These are phyloP conservation scores for Sipha maydis DNA, from an alignment of 2,888 invertebrate species.

Conservation along the genomic window DNA sequence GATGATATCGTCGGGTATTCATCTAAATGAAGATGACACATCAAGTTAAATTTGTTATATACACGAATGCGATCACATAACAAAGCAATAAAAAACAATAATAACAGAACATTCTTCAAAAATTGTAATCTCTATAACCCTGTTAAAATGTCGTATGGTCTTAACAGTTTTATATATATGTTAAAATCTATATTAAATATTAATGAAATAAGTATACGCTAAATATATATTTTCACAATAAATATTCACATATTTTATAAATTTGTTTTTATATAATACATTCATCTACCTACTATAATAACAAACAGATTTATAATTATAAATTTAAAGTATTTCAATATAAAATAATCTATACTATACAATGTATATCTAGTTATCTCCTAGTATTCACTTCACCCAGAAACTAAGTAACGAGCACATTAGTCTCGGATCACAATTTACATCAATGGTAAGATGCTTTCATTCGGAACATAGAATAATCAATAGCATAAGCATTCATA, in stretches of 20 bases:
- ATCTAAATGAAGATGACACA: not conserved
- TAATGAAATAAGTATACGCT: not conserved
- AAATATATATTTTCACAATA: not conserved
- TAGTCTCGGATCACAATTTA: constrained; percentile 14
- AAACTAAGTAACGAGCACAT: constrained; percentile 7
- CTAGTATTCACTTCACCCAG: not conserved
- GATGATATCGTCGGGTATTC: not conserved
- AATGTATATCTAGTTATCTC: constrained; percentile 5
- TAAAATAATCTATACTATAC: not conserved
- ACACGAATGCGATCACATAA: not conserved
- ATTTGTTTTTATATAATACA: not conserved
- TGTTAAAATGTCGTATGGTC: not conserved
- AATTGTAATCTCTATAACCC: not conserved
- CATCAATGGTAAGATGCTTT: constrained; percentile 24
- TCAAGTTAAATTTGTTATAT: not conserved
- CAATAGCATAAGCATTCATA: not conserved
- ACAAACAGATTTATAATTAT: not conserved
- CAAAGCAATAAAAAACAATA: not conserved
- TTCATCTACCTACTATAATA: not conserved
- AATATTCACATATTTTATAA: not conserved
- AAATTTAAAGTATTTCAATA: not conserved
- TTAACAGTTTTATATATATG: not conserved
- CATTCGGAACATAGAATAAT: not conserved
- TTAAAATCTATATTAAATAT: not conserved
- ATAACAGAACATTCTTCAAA: not conserved